Conservation (phyloP, 2,888 invertebrate genomes). For the Cephus spinipes region DNA sequence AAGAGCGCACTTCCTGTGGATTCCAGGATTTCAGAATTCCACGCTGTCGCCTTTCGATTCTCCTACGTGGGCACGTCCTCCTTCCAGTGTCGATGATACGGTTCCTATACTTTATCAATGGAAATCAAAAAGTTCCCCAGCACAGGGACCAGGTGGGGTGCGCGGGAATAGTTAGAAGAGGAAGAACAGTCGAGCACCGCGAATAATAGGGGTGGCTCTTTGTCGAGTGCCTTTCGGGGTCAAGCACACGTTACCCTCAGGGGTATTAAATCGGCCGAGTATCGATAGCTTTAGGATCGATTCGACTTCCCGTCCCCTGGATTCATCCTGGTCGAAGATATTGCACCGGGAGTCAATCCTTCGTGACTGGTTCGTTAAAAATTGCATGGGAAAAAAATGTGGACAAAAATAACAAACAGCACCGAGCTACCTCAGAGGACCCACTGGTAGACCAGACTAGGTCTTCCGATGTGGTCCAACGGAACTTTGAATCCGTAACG, state of each 20-base stretch:
- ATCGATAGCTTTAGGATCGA: conserved; percentile 47
- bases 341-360: neutral
- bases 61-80: neutral
- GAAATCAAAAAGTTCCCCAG: neutral
- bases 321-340: neutral
- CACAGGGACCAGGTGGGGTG: neutral
- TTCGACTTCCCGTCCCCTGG: conserved; percentile 18
- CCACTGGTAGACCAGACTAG: neutral
- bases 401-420: neutral
- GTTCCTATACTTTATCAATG: neutral
- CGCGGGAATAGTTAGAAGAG: neutral
- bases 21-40: conserved; percentile 33
- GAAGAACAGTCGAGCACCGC: neutral
- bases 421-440: neutral
- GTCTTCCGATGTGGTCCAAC: neutral
- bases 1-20: neutral
- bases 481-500: neutral
- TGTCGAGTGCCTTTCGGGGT: conserved; percentile 37
- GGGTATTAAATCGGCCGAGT: conserved; percentile 47
- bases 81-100: neutral
- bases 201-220: neutral
- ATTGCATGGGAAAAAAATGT: neutral
- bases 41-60: conserved; percentile 9
- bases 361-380: neutral
- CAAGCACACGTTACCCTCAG: conserved; percentile 42